Evolutionary conservation across 2,113 vertebrate species (phyloP).

Genomic region (Jaculus jaculus): DNA sequence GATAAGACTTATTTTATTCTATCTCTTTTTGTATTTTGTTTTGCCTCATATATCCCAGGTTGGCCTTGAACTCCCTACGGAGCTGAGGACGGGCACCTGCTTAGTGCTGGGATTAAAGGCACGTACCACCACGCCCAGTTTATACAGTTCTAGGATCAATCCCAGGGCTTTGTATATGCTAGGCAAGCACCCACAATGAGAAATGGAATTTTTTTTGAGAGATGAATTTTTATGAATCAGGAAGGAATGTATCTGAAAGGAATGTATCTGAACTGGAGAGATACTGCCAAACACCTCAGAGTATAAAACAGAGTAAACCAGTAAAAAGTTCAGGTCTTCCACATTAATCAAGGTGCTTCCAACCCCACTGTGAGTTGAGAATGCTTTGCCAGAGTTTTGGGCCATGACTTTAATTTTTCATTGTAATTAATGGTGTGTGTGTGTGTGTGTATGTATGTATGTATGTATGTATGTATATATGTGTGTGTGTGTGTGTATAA

Average conservation of each 20-base stretch:
- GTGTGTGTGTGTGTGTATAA: too few species aligned
- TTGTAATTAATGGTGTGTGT: constrained; percentile 4
- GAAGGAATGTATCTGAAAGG: constrained; percentile 36
- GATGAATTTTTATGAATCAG: constrained; percentile 14
- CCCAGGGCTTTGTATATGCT: too few species aligned
- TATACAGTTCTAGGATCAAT: too few species aligned
- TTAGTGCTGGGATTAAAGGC: too few species aligned
- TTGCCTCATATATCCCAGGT: too few species aligned
- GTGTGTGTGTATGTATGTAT: too few species aligned
- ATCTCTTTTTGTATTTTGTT: too few species aligned
- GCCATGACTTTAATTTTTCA: constrained; percentile 1
- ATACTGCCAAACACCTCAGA: background rate
- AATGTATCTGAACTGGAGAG: constrained; percentile 42
- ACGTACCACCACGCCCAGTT: too few species aligned
- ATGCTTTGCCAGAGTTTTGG: background rate
- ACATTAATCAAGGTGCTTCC: background rate
- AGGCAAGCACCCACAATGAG: background rate
- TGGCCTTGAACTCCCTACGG: too few species aligned
- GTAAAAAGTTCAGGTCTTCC: constrained; percentile 38
- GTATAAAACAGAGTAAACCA: constrained; percentile 34
- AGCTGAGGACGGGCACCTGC: too few species aligned
- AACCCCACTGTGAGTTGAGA: constrained; percentile 6
- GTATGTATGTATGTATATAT: too few species aligned
- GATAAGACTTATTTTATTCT: too few species aligned
- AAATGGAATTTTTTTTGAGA: background rate